These are phyloP conservation scores for Paramuricea clavata DNA, from an alignment of 92 coral and sea anemone genomes.

Conservation along the genomic window DNA sequence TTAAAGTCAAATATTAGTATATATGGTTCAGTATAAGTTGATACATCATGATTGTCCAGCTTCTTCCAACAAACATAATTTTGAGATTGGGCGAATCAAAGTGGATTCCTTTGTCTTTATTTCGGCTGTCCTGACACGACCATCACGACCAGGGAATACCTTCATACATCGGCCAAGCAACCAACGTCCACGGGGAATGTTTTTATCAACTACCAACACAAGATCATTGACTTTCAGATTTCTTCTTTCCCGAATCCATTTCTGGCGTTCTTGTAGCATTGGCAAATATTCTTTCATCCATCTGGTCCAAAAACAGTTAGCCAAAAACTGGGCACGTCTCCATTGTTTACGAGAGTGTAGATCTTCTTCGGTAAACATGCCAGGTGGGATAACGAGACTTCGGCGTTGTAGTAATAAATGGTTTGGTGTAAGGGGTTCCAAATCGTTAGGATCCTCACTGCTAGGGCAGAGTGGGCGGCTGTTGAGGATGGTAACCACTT, in stretches of 20 bases:
- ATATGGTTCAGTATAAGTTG: background rate
- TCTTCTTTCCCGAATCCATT: constrained; percentile 55
- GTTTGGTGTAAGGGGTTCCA: constrained; percentile 72
- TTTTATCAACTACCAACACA: constrained; percentile 54
- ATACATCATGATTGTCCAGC: background rate
- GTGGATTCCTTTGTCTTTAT: constrained; percentile 56
- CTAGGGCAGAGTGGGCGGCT: constrained; percentile 69
- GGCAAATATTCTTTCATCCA: constrained; percentile 74
- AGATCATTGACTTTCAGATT: constrained; percentile 61
- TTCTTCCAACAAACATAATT: constrained; percentile 74
- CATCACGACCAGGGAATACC: constrained; percentile 48
- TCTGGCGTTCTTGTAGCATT: constrained; percentile 58
- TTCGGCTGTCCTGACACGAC: constrained; percentile 57
- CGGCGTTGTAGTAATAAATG: constrained; percentile 72
- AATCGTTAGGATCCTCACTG: constrained; percentile 73
- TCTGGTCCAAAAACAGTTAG: constrained; percentile 72
- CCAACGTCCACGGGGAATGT: constrained; percentile 61
- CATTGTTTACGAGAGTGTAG: constrained; percentile 68
- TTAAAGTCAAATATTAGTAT: no score
- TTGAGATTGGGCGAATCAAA: constrained; percentile 60
- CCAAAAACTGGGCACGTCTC: constrained; percentile 67
- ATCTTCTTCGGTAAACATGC: constrained; percentile 62
- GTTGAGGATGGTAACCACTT: constrained; percentile 71
- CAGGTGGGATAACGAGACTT: constrained; percentile 68
- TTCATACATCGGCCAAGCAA: constrained; percentile 40